Percentiles rank a stretch among this genome's conserved stretches.
Conservation (phyloP, 2,888 invertebrate genomes). For the Andricus quercusramuli region DNA sequence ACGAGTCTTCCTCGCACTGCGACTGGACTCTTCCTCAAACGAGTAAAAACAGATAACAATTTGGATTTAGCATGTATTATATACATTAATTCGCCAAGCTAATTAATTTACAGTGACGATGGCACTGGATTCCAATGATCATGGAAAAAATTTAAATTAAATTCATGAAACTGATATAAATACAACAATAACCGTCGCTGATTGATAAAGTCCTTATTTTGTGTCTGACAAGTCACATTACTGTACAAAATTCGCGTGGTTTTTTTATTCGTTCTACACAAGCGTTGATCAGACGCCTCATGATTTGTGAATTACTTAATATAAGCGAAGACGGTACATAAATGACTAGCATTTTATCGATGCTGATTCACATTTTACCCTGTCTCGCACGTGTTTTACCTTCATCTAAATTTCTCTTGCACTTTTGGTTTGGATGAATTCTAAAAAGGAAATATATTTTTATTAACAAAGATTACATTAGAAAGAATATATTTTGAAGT, state of each 20-base stretch:
- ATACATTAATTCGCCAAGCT: constrained; percentile 14
- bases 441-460: constrained; percentile 1
- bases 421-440: background rate
- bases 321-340: constrained; percentile 1
- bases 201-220: background rate
- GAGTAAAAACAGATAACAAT: constrained; percentile 16
- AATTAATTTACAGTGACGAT: constrained; percentile 13
- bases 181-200: background rate
- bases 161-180: background rate
- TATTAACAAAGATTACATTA: background rate
- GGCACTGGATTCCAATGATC: constrained; percentile 5
- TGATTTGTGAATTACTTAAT: constrained; percentile 31
- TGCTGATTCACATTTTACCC: constrained; percentile 1
- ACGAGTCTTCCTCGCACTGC: background rate
- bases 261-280: background rate
- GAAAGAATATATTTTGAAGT: background rate
- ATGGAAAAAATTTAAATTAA: constrained; percentile 20
- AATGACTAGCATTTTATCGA: constrained; percentile 17
- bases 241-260: constrained; percentile 2
- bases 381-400: constrained; percentile 5
- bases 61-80: constrained; percentile 12
- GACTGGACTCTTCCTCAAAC: background rate
- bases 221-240: constrained; percentile 1
- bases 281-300: constrained; percentile 6
- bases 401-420: constrained; percentile 24